Evolutionary conservation across 2,113 vertebrate genomes (phyloP), one percentile per base, ranked within the genome.

Genomic region (Channa argus): DNA sequence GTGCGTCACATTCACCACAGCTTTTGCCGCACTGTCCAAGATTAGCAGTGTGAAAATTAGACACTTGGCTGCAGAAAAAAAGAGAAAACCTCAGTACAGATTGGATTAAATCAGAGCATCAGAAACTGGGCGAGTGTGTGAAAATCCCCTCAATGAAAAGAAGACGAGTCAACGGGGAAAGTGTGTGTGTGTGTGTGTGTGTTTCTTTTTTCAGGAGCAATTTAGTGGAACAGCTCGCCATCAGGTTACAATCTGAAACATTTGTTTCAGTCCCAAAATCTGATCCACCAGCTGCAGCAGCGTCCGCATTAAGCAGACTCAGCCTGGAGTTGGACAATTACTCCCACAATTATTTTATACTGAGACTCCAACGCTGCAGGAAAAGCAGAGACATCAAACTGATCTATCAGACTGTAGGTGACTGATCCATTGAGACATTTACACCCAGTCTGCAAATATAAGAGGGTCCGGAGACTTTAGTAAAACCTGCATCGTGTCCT

Each of bases 281-380:
- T 60, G 37, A 80, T 85, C 77, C 84, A 53, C 56, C 38, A 72
- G 55, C 58, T 46, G 80, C 78, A 83, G 63, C 24, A 2, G 6
- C 14, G 54, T 91, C 84, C 74, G 82, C 89, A 79, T 86, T 54
- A 86, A 80, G 37, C 85, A 70, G 70, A 71, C 78, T 75, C 62
- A 62, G 66, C 73, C 79, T 78, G 75, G 63, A 83, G 82, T 86
- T 71, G 88, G 90, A 87, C 83, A 88, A 89, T 89, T 87, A 82
- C 74, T 75, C 69, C 84, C 77, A 77, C 13, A 83, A 82, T 83
- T 79, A 62, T 86, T 90, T 83, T 44, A 75, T 82, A 43, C 75
- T 83, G 82, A 24, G 24, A 24, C 24, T 24, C 24, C 24, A 24
- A 24, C 24, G 24, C 24, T 24, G 24, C 24, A 24, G 24, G 24